Base-by-base conservation (phyloP, 2,888 invertebrate genomes). In the Ormyrus nitidulus region DNA sequence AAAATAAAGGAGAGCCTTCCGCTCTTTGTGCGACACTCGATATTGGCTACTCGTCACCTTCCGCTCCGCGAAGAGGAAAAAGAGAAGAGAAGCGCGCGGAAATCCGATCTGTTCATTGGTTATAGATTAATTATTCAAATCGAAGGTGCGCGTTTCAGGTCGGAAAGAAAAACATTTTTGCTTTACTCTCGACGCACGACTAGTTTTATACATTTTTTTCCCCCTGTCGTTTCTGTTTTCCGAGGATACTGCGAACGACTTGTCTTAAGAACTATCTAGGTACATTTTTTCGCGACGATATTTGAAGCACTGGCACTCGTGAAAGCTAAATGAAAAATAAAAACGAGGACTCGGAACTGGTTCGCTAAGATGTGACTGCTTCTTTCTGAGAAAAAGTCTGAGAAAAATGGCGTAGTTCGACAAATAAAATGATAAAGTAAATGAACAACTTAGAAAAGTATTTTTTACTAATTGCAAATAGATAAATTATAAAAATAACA, bases 301-400 rank as follows among this genome's bases (percentile, higher is more conserved):
- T 77, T 66, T 62, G 58, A 78, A 82, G 71, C 80, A 80, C 82
- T 80, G 77, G 82, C 82, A 82, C 80, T 80, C 82, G 74, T 77
- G 71, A 77, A 80, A 82, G 80, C 75, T 82, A 77, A 82, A 74
- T 68, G 58, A 51, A 54, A 56, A 34, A 1, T 0, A 34, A 59
- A 74, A 74, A 56, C 51, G 13, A 72, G 19, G 46, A 49, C 6
- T 70, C 71, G 51, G 19, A 48, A 11, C 54, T n/a, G 59, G 62
- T 65, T 64, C 71, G 72, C n/a, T 68, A 7, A 72, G 59, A 7
- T 48, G 9, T 66, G 59, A 49, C 59, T 77, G 51, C 11, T 64
- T 59, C 51, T 62, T 34, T 51, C 5, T 44, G 53, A 64, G 74
- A 73, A 74, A 64, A 79, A 79, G 9, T 68, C 58, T 64, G 70